Percentiles rank a stretch among this genome's conserved stretches.
These are phyloP conservation scores for Rhea americana DNA, from an alignment of 2,113 vertebrate genomes.

Conservation along the genomic window DNA sequence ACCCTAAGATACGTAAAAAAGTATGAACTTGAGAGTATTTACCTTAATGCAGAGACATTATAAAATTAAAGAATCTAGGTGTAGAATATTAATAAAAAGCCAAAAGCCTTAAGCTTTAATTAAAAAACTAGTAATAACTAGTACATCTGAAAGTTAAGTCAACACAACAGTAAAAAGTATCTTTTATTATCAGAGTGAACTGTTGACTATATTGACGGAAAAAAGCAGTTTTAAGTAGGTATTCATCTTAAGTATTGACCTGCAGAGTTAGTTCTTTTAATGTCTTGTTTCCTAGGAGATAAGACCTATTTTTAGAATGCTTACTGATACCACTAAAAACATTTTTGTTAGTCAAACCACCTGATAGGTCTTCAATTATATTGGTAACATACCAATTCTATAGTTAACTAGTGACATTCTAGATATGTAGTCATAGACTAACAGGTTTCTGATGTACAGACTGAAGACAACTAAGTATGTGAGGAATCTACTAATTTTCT, in stretches of 20 bases:
- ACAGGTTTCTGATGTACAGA: neutral
- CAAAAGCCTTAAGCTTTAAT: slow-evolving; percentile 34
- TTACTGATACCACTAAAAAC: neutral
- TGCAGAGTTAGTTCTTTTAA: slow-evolving; percentile 18
- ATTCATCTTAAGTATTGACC: neutral
- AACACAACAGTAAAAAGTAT: slow-evolving; percentile 37
- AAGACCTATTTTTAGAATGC: slow-evolving; percentile 39
- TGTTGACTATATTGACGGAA: slow-evolving; percentile 39
- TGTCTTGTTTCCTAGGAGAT: neutral
- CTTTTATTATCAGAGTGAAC: slow-evolving; percentile 43
- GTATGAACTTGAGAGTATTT: slow-evolving; percentile 10
- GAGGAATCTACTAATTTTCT: neutral
- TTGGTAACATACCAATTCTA: neutral
- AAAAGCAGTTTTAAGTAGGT: slow-evolving; percentile 3
- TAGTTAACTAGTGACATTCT: neutral
- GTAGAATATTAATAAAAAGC: slow-evolving; percentile 9
- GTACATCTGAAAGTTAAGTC: slow-evolving; percentile 27
- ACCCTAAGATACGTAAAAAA: slow-evolving; percentile 15
- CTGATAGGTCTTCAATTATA: neutral
- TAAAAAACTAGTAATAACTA: slow-evolving; percentile 21
- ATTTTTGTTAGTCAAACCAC: slow-evolving; percentile 2
- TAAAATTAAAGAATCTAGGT: slow-evolving; percentile 11
- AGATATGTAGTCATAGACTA: neutral
- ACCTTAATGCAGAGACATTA: neutral
- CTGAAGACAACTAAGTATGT: neutral